Evolutionary conservation across 1,140 invertebrate genomes (phyloP), one percentile per base, ranked within the genome.

Genomic region (Tetramorium simillimum): DNA sequence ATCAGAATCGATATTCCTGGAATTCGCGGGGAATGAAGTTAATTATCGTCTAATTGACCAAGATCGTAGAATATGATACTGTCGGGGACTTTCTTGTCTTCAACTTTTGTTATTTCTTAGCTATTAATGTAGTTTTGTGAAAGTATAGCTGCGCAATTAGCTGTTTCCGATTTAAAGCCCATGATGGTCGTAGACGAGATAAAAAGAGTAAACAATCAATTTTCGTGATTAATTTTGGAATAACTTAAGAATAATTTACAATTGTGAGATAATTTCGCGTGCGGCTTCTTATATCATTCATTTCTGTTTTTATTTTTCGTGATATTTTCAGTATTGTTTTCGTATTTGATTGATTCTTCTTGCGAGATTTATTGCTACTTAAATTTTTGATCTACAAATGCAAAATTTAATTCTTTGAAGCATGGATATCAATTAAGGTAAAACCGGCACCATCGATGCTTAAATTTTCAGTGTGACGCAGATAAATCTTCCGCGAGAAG

Each of bases 391-490:
- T 33, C 2, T 33, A 49, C 12, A 16, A 81, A 69, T 77, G 53
- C 21, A 43, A 28, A 51, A 81, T 84, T n/a, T 72, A 73, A 73
- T 60, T 82, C 18, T 28, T 58, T 70, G 33, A 65, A n/a, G 16
- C 24, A 78, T 43, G 21, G 82, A 58, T 73, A 43, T 72, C 67
- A 60, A 82, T 82, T 82, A 73, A 49, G n/a, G 53, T 60, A 40
- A 60, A 78, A 33, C 60, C 21, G 18, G 46, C 58, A 37, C 60
- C 75, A 51, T 85, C 33, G 84, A 80, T 46, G 65, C 46, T 46
- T 67, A 80, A 80, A 80, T 85, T 81, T 76, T 37, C 46, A 65
- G 62, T 33, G 37, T 84, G 69, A 75, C 80, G 28, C 56, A 62
- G 69, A 84, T 75, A 62, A 75, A 84, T 84, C 40, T 60, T 70